Evolutionary conservation across 2,797 vertebrate genomes (phyloP).

Genomic region (Pangasius mekongensis): DNA sequence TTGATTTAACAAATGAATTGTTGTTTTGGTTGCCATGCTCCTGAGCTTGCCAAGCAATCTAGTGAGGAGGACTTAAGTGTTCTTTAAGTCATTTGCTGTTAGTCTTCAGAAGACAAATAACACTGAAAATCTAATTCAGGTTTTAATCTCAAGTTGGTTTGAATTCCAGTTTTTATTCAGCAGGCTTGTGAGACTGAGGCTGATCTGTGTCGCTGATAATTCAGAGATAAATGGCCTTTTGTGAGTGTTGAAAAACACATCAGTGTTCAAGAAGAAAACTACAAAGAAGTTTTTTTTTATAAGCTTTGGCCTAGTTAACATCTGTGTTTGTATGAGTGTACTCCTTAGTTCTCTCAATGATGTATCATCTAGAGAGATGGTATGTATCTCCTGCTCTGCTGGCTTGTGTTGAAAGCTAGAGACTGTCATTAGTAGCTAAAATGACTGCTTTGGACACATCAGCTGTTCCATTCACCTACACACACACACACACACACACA

Average conservation of each 20-base stretch:
- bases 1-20: constrained; percentile 67
- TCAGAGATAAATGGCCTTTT: constrained; percentile 7
- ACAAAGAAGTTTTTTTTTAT: not conserved
- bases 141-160: not conserved
- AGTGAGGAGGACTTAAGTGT: not conserved
- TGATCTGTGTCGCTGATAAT: not conserved
- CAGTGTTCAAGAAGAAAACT: not conserved
- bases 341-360: constrained; percentile 29
- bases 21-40: constrained; percentile 60
- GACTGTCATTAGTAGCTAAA: constrained; percentile 57
- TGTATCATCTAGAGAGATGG: constrained; percentile 14
- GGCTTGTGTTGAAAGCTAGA: constrained; percentile 11
- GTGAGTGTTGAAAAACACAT: not conserved
- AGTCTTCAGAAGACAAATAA: not conserved
- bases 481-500: not conserved
- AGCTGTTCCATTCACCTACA: constrained; percentile 40
- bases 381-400: constrained; percentile 19
- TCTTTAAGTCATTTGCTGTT: not conserved
- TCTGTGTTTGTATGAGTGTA: constrained; percentile 35
- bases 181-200: not conserved
- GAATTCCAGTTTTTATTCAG: not conserved
- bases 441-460: constrained; percentile 48
- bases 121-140: not conserved
- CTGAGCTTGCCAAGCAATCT: constrained; percentile 32
- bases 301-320: constrained; percentile 10